Evolutionary conservation across 2,888 invertebrate species (phyloP), one percentile per base, ranked within the genome.

Genomic region (Acronicta alni): DNA sequence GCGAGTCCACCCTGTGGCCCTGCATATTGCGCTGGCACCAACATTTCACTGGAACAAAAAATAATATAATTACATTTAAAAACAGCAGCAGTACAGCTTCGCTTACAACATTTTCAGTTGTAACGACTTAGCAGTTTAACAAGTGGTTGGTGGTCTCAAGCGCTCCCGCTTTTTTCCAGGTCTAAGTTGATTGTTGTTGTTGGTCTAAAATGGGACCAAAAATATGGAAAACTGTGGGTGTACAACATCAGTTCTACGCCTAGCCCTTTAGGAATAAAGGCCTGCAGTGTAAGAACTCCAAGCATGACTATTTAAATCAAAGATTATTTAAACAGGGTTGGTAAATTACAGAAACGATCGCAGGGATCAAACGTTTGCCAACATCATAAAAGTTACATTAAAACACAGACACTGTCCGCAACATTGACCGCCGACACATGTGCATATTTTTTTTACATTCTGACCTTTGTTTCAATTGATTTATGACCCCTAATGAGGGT

Each of bases 1-100:
- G 91, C 87, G 12, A 93, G 62, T 0, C 90, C 89, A 0, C 87
- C 85, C 68, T 93, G 93, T 0, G 89, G 85, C 0, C 92, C 91
- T 0, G 91, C 90, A 59, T 94, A 94, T 49, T 94, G 94, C 0
- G 93, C 92, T 8, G 93, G 88, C 0, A 93, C 92, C 10, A 94
- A 74, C 89, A 94, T 93, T 67, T 94, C 94, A 37, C 93, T 93
- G 90, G 20, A 89, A 90, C 53, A 67, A 76, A 67, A 54, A 23
- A 35, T 9, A 41, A 0, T 14, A 35, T 12, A 26, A 0, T n/a
- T 35, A 4, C n/a, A 7, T 35, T 35, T n/a, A 35, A 35, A 35
- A 6, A 26, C 2, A 20, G 2, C 20, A 4, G 20, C 5, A 20
- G 20, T 12, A 30, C 30, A 26, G 26, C 5, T 7, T 1, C 9